Evolutionary conservation across 2,888 invertebrate genomes (phyloP), one percentile per base, ranked within the genome.

Genomic region (Heliconius ismenius): DNA sequence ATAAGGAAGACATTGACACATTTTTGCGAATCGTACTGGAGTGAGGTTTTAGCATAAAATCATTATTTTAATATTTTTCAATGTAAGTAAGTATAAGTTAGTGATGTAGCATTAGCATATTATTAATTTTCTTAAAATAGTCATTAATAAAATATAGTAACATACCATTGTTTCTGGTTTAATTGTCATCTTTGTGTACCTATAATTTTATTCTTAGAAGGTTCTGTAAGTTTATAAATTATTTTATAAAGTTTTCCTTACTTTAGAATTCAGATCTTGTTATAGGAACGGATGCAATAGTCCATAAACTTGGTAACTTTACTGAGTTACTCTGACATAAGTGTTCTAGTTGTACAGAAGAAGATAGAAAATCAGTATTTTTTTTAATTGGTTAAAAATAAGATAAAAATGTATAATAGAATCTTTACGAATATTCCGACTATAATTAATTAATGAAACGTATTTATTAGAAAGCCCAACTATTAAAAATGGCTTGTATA

Each of bases 1-100:
- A 75, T 75, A 75, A 75, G 36, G 26, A 21, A 62, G 75, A 75
- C 75, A 75, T 75, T 75, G 75, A 75, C 75, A 75, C 65, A 74
- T 54, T 75, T 75, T 75, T 60, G 75, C 75, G 60, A 75, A 68
- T 13, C 60, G 18, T 7, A 70, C 70, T 70, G 54, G 58, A 36
- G n/a, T 11, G 11, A 64, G n/a, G 4, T 13, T 65, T 36, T n/a
- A n/a, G n/a, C 6, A 9, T 18, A 43, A 39, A 24, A 39, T 65
- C 15, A 0, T 0, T 36, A n/a, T 65, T 65, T 62, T 6, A 24
- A 24, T 11, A 60, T 13, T 62, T 62, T 62, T 62, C 24, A 62
- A 62, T 24, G 3, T n/a, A 9, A 58, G 11, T n/a, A n/a, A 10
- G 54, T 28, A 28, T 28, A 28, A 32, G 32, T 54, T 54, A 58